These are phyloP conservation scores for Enteromius paludinosus DNA, from an alignment of 2,797 vertebrate genomes.

Conservation along the genomic window DNA sequence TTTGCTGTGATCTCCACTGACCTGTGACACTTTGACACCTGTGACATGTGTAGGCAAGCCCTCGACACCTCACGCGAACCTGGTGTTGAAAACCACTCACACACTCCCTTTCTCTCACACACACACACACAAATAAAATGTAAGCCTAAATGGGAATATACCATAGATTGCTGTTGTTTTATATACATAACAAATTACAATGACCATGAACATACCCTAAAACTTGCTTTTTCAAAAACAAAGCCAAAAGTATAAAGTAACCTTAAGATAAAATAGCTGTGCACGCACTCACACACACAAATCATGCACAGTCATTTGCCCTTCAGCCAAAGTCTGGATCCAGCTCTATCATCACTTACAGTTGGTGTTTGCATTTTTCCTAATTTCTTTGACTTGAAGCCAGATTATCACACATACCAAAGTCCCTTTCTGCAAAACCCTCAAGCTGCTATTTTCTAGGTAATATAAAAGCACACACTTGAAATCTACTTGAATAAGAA, in stretches of 20 bases:
- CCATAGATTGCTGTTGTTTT: background rate
- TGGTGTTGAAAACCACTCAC: conserved; percentile 10
- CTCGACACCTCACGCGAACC: background rate
- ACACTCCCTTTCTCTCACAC: background rate
- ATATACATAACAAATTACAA: background rate
- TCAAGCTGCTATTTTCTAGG: background rate
- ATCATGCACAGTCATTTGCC: conserved; percentile 14
- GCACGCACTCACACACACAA: background rate
- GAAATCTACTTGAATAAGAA: background rate
- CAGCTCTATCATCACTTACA: conserved; percentile 31
- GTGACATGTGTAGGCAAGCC: background rate
- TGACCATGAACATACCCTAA: background rate
- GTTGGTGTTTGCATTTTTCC: background rate
- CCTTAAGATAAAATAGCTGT: background rate
- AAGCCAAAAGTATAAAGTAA: background rate
- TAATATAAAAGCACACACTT: background rate
- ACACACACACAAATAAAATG: background rate
- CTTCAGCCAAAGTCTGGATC: background rate
- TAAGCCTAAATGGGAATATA: background rate
- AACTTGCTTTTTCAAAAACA: no score
- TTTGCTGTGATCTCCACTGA: conserved; percentile 20
- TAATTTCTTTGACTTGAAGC: conserved; percentile 17
- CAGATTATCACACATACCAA: background rate
- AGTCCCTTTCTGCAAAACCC: background rate
- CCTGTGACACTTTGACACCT: conserved; percentile 2